Evolutionary conservation across 1,140 invertebrate species (phyloP).

Genomic region (Rhysida immarginata): DNA sequence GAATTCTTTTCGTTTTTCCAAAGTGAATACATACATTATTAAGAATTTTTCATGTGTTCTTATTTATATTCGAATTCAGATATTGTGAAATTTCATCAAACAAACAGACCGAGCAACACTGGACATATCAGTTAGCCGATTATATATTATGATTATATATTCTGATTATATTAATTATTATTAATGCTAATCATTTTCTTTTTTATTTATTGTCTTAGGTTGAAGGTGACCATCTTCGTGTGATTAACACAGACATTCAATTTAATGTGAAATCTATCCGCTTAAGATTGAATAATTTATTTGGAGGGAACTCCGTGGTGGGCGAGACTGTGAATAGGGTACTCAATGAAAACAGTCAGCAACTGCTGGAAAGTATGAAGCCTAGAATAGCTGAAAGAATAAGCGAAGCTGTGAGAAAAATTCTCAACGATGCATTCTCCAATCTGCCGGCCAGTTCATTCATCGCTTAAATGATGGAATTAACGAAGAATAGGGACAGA

Average conservation of each 20-base stretch:
- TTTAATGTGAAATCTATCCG: neutral
- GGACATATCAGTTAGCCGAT: too few relatives aligned
- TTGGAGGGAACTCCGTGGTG: neutral
- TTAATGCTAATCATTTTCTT: neutral
- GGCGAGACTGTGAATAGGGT: constrained; percentile 2
- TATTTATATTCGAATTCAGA: too few relatives aligned
- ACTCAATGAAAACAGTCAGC: constrained; percentile 3
- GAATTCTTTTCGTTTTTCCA: too few relatives aligned
- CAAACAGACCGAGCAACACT: too few relatives aligned
- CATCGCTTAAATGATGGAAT: neutral
- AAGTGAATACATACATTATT: too few relatives aligned
- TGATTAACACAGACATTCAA: neutral
- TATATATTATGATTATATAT: too few relatives aligned
- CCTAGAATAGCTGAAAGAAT: constrained; percentile 1
- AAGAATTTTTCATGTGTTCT: too few relatives aligned
- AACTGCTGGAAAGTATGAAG: constrained; percentile 1
- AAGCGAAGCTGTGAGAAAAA: constrained; percentile 1
- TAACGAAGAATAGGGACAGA: too few relatives aligned
- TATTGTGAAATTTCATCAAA: too few relatives aligned
- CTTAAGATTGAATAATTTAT: constrained; percentile 1
- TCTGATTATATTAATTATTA: neutral
- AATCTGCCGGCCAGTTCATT: constrained; percentile 1
- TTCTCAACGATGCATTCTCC: constrained; percentile 5
- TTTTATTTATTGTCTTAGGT: neutral
- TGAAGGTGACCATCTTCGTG: neutral